A percentile compares a stretch with the other conserved stretches of the same genome.
These are phyloP conservation scores for Noctua comes DNA, from an alignment of 2,888 invertebrate species.

Conservation along the genomic window DNA sequence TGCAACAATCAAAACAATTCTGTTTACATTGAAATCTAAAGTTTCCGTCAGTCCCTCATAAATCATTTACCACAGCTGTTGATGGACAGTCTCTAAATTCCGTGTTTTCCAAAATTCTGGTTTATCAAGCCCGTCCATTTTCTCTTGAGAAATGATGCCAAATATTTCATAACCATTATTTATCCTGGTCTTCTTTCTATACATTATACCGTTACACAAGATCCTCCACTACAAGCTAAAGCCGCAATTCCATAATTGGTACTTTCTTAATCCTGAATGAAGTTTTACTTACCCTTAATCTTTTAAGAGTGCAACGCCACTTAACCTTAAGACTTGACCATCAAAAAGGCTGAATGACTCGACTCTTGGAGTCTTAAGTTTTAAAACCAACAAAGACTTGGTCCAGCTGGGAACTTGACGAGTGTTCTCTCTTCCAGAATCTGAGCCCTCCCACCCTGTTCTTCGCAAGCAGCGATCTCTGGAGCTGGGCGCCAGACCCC, in stretches of 20 bases:
- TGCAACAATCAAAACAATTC: conserved; percentile 37
- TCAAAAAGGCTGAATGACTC: not conserved
- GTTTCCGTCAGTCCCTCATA: conserved; percentile 13
- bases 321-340: not conserved
- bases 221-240: not conserved
- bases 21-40: conserved; percentile 27
- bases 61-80: conserved; percentile 20
- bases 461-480: conserved; percentile 88
- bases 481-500: conserved; percentile 86
- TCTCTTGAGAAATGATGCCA: not conserved
- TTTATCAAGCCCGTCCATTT: not conserved
- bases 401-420: conserved; percentile 45
- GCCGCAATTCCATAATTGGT: not conserved
- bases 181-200: not conserved
- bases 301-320: not conserved
- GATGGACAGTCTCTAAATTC: conserved; percentile 17
- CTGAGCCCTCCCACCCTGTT: conserved; percentile 84
- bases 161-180: not conserved
- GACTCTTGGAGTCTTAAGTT: not conserved
- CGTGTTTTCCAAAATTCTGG: not conserved
- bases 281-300: not conserved
- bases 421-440: conserved; percentile 75
- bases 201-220: not conserved
- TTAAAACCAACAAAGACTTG: not conserved
- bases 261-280: not conserved